A percentile compares a stretch with the other conserved stretches of the same genome.
phyloP scores from a whole-genome alignment of 2,888 invertebrate species.

The Eilema sororculum region DNA sequence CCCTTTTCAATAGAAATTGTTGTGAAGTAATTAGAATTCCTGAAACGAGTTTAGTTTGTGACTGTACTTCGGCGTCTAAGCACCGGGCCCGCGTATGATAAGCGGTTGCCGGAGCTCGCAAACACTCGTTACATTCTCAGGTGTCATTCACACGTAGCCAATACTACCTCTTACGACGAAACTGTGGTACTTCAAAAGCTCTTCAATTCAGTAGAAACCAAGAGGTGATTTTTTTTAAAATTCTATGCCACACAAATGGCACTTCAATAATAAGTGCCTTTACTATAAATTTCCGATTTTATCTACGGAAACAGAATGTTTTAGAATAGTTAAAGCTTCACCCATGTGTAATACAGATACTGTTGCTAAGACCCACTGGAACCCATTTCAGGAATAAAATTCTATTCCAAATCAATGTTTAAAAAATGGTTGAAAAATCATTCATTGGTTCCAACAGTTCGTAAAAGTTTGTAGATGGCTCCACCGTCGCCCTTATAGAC shows the following conservation, averaged over 20 bases:
- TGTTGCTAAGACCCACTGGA: too few species aligned
- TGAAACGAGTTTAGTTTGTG: not conserved
- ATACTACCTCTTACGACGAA: not conserved
- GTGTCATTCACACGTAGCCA: constrained; percentile 1
- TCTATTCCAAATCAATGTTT: too few species aligned
- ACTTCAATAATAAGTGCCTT: not conserved
- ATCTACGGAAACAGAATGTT: too few species aligned
- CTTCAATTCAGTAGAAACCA: not conserved
- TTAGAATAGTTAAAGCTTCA: too few species aligned
- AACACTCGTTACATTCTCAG: not conserved
- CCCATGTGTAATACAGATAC: too few species aligned
- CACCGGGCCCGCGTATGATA: not conserved
- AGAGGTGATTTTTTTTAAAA: not conserved
- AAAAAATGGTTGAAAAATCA: too few species aligned
- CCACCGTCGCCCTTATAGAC: too few species aligned
- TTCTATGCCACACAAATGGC: not conserved
- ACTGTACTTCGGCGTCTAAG: not conserved
- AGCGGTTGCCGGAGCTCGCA: not conserved
- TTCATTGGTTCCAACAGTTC: too few species aligned
- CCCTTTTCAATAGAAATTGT: not conserved
- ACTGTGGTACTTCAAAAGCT: not conserved
- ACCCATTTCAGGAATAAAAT: too few species aligned
- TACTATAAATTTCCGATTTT: too few species aligned
- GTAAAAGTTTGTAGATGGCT: too few species aligned
- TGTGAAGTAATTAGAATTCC: not conserved